Evolutionary conservation across 1,140 invertebrate genomes (phyloP), one percentile per base, ranked within the genome.

Genomic region (Drosophila melanica): DNA sequence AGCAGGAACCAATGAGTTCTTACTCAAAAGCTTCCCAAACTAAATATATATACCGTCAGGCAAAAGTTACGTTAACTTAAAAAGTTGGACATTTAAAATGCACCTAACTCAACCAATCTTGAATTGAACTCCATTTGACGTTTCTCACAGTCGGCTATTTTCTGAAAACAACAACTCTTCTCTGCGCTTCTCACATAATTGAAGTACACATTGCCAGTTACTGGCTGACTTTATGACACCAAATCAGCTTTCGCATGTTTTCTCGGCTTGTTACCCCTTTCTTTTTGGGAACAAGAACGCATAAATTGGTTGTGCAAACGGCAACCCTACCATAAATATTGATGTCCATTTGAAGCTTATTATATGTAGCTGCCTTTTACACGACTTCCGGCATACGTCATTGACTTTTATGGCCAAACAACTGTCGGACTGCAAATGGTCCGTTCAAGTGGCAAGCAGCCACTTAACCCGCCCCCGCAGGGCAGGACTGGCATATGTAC

Each of bases 321-420:
- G 53, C 75, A 69, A 65, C 69, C 80, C 54, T 51, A 64, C 63
- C 82, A 87, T 81, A 79, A 86, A 87, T 87, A 86, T 86, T 77
- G 82, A 87, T 79, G 79, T 62, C 58, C 71, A 72, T 79, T 48
- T 65, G 47, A 20, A 68, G 75, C 58, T 58, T 73, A 60, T 73
- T 73, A 68, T 39, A 45, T 33, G 39, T 16, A 50, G 44, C 44
- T 41, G 53, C 20, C 44, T 65, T 53, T 67, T 42, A 27, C 48
- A 55, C 33, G 58, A 62, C 37, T 62, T 67, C 39, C 54, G 51
- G 70, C 67, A 75, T 70, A 75, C 65, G 58, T 63, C 72, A 75
- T 75, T 75, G 59, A 63, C 45, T 75, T 75, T 75, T 75, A 75
- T 75, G 67, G 35, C 16, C 39, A 4, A 71, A 71, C 53, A 71